Conservation (phyloP, 2,888 invertebrate species). For the Camponotus fellah region DNA sequence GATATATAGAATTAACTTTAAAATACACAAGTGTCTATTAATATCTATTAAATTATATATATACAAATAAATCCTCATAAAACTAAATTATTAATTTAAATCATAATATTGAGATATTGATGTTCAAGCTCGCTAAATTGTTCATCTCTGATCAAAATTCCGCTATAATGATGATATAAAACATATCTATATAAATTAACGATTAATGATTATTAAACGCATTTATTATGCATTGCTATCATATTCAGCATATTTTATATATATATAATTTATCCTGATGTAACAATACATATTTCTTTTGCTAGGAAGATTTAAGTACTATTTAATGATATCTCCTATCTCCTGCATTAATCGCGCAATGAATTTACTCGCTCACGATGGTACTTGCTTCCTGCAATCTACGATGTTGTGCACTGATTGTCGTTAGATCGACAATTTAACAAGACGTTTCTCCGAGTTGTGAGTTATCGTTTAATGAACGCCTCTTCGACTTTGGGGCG, state of each 20-base stretch:
- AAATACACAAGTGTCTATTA: not conserved
- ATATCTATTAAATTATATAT: not conserved
- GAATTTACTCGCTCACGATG: constrained; percentile 22
- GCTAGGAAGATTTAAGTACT: not conserved
- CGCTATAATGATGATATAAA: not conserved
- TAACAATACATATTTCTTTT: not conserved
- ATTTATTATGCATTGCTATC: not conserved
- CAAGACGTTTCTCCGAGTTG: constrained; percentile 76
- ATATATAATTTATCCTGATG: not conserved
- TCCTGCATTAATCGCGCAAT: not conserved
- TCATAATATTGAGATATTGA: not conserved
- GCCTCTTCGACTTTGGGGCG: constrained; percentile 76
- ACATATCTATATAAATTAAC: not conserved
- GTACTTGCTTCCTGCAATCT: constrained; percentile 10
- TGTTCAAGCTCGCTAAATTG: not conserved
- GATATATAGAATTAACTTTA: not conserved
- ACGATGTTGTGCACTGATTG: constrained; percentile 63
- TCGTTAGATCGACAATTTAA: constrained; percentile 75
- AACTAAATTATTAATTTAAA: not conserved
- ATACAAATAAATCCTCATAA: constrained; percentile 1
- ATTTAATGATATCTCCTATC: not conserved
- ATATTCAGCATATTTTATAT: not conserved
- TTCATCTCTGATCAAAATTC: not conserved
- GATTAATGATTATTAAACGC: too few species aligned
- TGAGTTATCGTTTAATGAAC: constrained; percentile 84